Base-by-base conservation (phyloP, 2,797 vertebrate genomes). In the Fundulus diaphanus region DNA sequence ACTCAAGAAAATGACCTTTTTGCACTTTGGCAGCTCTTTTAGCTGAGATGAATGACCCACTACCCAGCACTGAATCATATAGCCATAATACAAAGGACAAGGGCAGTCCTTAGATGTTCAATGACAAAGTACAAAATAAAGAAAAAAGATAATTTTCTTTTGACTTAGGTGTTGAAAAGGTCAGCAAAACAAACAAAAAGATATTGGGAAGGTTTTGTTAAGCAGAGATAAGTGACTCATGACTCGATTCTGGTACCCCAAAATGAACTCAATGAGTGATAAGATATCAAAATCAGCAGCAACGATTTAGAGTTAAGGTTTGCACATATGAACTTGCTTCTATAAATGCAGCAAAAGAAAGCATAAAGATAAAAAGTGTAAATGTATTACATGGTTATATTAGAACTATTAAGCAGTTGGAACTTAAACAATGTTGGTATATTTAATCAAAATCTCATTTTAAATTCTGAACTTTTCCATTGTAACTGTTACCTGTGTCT, bases 31-130 rank as follows among this genome's bases (percentile, higher is more conserved):
- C 87, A 88, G 86, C 74, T 87, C 87, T 82, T 68, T 85, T 91
- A 83, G 79, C 85, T 71, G 80, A 81, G 85, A 92, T 90, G 81
- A 92, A 93, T 91, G 84, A 73, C 77, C 81, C 52, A 72, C 78
- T 66, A 40, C 83, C 76, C 70, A 79, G 79, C 33, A 70, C 74
- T 63, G 56, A 63, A n/a, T 51, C 33, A 40, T 48, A 49, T 2
- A 61, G 68, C n/a, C 37, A 24, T n/a, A 42, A 35, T n/a, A 42
- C 42, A 52, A 31, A 70, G 44, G 40, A 51, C 29, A 31, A 52
- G 46, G 74, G 49, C 56, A 51, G 24, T 31, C 59, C 15, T 31
- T 40, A 20, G 15, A 29, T 40, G 24, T 73, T 40, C 48, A 65
- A 52, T 51, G 35, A 13, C 13, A 73, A 66, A 37, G 59, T 35